A percentile compares a stretch with the other conserved stretches of the same genome.
These are phyloP conservation scores for Columba janthina DNA, from an alignment of 2,113 vertebrate genomes.

Conservation along the genomic window DNA sequence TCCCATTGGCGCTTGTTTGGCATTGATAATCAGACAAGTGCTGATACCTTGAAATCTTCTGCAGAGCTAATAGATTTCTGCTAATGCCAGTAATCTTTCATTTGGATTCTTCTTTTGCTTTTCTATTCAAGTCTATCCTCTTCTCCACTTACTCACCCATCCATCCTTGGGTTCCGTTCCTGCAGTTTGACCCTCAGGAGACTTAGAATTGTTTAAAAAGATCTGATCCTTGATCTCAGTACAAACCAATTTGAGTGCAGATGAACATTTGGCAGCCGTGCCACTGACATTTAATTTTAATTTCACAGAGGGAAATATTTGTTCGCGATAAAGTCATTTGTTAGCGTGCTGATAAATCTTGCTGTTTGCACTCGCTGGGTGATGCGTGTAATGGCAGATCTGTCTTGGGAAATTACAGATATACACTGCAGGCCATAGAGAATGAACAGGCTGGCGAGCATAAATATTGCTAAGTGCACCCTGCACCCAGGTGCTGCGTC, in stretches of 20 bases:
- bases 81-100: not conserved
- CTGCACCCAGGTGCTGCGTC: not conserved
- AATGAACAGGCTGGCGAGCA: not conserved
- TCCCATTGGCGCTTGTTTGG: not conserved
- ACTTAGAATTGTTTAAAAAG: not conserved
- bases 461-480: not conserved
- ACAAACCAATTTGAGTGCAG: not conserved
- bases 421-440: not conserved
- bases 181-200: not conserved
- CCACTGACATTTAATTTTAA: not conserved
- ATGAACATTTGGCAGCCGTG: not conserved
- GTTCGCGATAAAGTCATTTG: not conserved
- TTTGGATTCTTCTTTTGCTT: not conserved
- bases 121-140: not conserved
- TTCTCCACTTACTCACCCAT: not conserved
- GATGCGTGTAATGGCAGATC: not conserved
- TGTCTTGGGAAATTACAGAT: constrained; percentile 3
- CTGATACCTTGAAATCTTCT: not conserved
- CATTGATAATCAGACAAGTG: not conserved
- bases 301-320: not conserved
- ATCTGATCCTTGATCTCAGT: not conserved
- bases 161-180: not conserved
- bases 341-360: not conserved
- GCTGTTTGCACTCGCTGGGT: not conserved
- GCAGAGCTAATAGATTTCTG: not conserved